These are phyloP conservation scores for Syrphus vitripennis DNA, from an alignment of 2,888 invertebrate species.

Conservation along the genomic window DNA sequence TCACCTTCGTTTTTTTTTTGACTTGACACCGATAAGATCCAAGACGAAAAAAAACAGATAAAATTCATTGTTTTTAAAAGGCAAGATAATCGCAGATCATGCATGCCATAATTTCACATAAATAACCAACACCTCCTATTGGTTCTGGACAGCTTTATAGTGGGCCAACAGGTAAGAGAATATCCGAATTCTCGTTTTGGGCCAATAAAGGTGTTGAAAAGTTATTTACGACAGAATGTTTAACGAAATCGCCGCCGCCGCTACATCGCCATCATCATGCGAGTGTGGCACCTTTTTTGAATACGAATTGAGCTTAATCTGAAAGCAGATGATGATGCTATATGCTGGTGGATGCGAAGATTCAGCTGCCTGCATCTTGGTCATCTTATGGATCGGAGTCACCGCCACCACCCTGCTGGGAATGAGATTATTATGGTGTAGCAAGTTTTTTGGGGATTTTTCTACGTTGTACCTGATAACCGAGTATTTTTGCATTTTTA, in stretches of 20 bases:
- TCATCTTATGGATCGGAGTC: not conserved
- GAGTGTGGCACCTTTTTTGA: slow-evolving; percentile 35
- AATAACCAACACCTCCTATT: slow-evolving; percentile 52
- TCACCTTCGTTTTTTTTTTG: not conserved
- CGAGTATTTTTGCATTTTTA: slow-evolving; percentile 54
- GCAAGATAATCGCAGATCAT: slow-evolving; percentile 53
- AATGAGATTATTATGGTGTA: slow-evolving; percentile 6
- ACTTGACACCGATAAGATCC: slow-evolving; percentile 50
- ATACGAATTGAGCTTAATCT: slow-evolving; percentile 24
- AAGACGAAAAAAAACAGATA: slow-evolving; percentile 23
- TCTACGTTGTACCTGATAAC: not conserved
- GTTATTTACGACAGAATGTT: slow-evolving; percentile 44
- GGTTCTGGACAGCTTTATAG: slow-evolving; percentile 44
- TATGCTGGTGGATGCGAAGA: not conserved
- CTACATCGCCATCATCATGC: not conserved
- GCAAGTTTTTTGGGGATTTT: slow-evolving; percentile 15
- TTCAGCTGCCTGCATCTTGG: not conserved
- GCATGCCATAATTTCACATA: slow-evolving; percentile 59
- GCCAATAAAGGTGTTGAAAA: slow-evolving; percentile 55
- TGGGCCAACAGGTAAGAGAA: not conserved
- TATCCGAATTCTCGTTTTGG: slow-evolving; percentile 16
- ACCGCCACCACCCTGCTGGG: slow-evolving; percentile 27
- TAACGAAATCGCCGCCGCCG: not conserved
- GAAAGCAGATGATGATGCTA: not conserved
- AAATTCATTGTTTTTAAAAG: slow-evolving; percentile 43